These are phyloP conservation scores for Chauna torquata DNA, from an alignment of 2,113 vertebrate species.

Conservation along the genomic window DNA sequence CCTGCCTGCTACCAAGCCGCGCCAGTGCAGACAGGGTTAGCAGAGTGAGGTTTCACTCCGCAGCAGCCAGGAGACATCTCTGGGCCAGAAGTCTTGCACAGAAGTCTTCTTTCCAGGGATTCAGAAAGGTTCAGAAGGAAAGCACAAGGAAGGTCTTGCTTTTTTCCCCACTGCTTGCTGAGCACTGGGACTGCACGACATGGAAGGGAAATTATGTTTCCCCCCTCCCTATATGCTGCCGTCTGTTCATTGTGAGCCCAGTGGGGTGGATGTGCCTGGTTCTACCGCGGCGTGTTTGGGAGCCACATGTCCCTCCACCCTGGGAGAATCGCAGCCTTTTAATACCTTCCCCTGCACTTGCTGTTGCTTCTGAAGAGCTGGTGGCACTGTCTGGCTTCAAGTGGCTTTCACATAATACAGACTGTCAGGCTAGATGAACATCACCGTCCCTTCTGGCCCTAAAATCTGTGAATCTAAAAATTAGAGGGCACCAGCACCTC, in stretches of 20 bases:
- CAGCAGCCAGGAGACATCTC: fast-evolving
- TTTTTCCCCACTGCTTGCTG: not conserved
- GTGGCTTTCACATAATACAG: constrained; percentile 57
- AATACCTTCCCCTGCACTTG: not conserved
- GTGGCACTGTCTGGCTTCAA: constrained; percentile 58
- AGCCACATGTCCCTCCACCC: not conserved
- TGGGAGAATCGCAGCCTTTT: not conserved
- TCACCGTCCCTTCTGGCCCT: constrained; percentile 32
- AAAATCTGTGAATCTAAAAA: constrained; percentile 47
- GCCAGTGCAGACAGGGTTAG: fast-evolving
- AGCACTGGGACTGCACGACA: not conserved
- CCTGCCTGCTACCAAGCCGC: fast-evolving
- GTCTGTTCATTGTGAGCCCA: not conserved
- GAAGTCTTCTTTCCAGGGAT: not conserved
- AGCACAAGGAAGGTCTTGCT: not conserved
- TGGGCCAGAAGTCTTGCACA: not conserved
- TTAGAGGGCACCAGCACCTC: constrained; percentile 57
- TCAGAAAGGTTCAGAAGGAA: not conserved
- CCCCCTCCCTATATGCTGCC: not conserved
- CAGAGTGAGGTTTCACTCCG: not conserved
- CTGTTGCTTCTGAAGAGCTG: not conserved
- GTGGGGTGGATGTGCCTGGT: not conserved
- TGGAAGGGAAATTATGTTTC: not conserved
- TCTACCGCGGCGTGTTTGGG: not conserved
- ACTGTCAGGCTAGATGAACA: constrained; percentile 53